phyloP scores from a whole-genome alignment of 2,113 vertebrate species.

The Corvus hawaiiensis region DNA sequence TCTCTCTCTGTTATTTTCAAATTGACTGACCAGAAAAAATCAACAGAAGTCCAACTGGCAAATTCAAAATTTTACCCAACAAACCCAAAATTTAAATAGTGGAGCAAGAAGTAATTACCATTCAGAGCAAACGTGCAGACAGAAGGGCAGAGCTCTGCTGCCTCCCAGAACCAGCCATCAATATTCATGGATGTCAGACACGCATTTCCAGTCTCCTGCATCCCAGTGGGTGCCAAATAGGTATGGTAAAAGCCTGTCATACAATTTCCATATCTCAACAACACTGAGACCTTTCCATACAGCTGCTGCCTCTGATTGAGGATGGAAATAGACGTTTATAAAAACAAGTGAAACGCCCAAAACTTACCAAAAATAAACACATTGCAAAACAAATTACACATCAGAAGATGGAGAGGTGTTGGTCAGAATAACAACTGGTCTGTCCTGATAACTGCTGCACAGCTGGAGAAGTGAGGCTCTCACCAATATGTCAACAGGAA shows the following conservation, averaged over 20 bases:
- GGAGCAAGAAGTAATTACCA: not conserved
- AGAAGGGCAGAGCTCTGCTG: not conserved
- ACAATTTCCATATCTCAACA: not conserved
- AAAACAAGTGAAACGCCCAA: not conserved
- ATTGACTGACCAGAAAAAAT: not conserved
- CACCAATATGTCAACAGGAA: not conserved
- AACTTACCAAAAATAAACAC: not conserved
- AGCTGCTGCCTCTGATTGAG: not conserved
- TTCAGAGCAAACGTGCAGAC: accelerated
- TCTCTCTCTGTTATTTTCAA: not conserved
- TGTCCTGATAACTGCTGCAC: not conserved
- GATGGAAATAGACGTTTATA: not conserved
- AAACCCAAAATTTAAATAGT: not conserved
- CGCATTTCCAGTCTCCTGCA: not conserved
- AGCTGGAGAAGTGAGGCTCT: not conserved
- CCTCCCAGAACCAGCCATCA: not conserved
- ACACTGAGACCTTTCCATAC: not conserved
- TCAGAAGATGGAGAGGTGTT: not conserved
- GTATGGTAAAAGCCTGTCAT: not conserved
- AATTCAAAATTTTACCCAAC: not conserved
- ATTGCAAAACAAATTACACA: not conserved
- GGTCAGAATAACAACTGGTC: not conserved
- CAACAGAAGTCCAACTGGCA: not conserved
- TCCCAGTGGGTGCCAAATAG: constrained; percentile 3
- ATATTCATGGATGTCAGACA: constrained; percentile 16